Base-by-base conservation (phyloP, 2,888 invertebrate genomes). In the Sipunculus nudus region DNA sequence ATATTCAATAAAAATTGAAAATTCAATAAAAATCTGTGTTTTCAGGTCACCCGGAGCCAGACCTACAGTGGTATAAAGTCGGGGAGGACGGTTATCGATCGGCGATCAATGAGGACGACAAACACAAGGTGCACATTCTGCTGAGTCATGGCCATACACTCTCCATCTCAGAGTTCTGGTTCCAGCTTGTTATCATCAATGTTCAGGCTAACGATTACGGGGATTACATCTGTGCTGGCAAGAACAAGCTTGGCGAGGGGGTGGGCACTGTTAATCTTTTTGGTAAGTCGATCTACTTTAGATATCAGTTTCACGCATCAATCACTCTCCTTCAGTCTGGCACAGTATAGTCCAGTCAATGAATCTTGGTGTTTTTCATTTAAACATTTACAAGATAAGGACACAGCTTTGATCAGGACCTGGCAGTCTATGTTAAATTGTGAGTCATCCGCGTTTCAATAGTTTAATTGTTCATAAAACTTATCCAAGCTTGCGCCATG, bases 161-260 rank as follows among this genome's bases (percentile, higher is more conserved):
- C 5, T 61, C 67, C 29, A 67, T 75, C 38, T 73, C 74, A 19
- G 78, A 80, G 50, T 65, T 73, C 23, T 81, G 81, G 81, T 79
- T 78, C 61, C 76, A 78, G 35, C 66, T 82, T n/a, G 71, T 74
- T 35, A 76, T 82, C 16, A 78, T 76, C 50, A 79, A 80, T 50
- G 77, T 81, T 2, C 74, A 75, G 55, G 79, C 79, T 8, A 78
- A 78, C 52, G 78, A 80, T 60, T 78, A 71, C 64, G 77, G 77
- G 1, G 56, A 67, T 19, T 81, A 80, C 62, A 70, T 59, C 52
- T 82, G 82, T 60, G 69, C 72, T n/a, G 79, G 78, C 0, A 61
- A 48, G 10, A 82, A 82, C 65, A 65, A 63, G 16, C 71, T 70
- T 23, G 82, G 81, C 0, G 47, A 26, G 1, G 52, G 65, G 32